A percentile compares a stretch with the other conserved stretches of the same genome.
phyloP scores from a whole-genome alignment of 2,888 invertebrate genomes.

The Craniophora ligustri region DNA sequence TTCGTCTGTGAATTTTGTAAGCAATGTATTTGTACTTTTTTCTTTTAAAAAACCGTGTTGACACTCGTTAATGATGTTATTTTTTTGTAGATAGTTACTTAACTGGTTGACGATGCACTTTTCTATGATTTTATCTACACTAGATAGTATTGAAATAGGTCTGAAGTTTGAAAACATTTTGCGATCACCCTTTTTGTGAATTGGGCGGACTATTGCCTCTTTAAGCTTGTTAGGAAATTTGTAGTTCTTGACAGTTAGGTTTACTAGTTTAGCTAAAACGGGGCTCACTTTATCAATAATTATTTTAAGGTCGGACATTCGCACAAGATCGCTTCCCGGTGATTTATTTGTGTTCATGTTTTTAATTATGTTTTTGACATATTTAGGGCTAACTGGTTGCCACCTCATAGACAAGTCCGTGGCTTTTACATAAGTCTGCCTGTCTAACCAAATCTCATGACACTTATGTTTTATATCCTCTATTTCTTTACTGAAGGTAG shows the following conservation, averaged over 20 bases:
- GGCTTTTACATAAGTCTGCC: no score
- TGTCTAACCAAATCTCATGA: no score
- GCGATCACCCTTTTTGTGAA: constrained; percentile 11
- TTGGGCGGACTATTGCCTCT: constrained; percentile 10
- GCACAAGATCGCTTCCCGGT: no score
- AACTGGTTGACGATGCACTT: background rate
- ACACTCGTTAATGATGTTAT: background rate
- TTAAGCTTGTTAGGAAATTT: constrained; percentile 1
- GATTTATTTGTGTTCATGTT: no score
- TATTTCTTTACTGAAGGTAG: no score
- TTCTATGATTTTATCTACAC: no score
- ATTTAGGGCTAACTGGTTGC: no score
- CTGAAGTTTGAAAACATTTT: constrained; percentile 4
- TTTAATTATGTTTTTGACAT: no score
- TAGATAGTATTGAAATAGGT: background rate
- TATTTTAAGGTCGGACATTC: no score
- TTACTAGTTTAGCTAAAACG: background rate
- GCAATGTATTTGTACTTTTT: background rate
- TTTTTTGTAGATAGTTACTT: background rate
- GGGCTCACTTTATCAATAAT: no score
- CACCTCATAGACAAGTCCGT: no score
- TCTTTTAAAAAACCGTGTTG: background rate
- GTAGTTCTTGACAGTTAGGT: background rate
- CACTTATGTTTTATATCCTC: no score
- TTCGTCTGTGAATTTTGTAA: constrained; percentile 2